Evolutionary conservation across 1,140 invertebrate species (phyloP).

Genomic region (Euborellia annulipes): DNA sequence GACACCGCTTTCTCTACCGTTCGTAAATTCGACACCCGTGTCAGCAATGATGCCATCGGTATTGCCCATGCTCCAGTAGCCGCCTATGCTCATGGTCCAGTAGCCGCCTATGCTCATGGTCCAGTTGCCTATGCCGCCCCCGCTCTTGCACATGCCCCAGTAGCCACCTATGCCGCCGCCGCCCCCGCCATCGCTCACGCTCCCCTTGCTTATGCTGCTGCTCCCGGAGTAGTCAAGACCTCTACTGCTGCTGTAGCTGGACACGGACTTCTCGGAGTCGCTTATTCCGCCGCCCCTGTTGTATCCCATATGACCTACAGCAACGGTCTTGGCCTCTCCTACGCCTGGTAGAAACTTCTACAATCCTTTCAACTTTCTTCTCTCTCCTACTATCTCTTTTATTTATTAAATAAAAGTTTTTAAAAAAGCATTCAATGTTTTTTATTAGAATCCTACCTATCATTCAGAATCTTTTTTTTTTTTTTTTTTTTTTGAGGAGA

Average conservation of each 20-base stretch:
- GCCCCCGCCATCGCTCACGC: constrained; percentile 18
- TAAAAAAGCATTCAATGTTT: no score
- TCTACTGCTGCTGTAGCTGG: constrained; percentile 18
- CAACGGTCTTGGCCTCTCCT: constrained; percentile 37
- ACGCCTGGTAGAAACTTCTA: constrained; percentile 38
- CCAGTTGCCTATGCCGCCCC: constrained; percentile 12
- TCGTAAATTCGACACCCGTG: constrained; percentile 15
- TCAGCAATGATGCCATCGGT: constrained; percentile 17
- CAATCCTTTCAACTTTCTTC: constrained; percentile 13
- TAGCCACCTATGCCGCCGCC: constrained; percentile 13
- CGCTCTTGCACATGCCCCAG: constrained; percentile 10
- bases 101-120: constrained; percentile 6
- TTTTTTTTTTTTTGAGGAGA: no score
- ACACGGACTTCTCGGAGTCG: constrained; percentile 31
- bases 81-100: constrained; percentile 18
- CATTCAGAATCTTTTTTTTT: no score
- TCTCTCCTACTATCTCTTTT: not conserved
- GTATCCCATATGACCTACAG: constrained; percentile 48
- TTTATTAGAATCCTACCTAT: no score
- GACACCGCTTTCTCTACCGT: constrained; percentile 18
- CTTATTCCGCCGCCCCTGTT: constrained; percentile 45
- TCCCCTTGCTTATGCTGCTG: constrained; percentile 13
- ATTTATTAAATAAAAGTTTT: no score
- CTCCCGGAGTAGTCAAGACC: constrained; percentile 15
- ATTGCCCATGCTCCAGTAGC: constrained; percentile 15